Percentiles rank a stretch among this genome's conserved stretches.
phyloP scores from a whole-genome alignment of 1,140 invertebrate genomes.

The Stegodyphus mimosarum region DNA sequence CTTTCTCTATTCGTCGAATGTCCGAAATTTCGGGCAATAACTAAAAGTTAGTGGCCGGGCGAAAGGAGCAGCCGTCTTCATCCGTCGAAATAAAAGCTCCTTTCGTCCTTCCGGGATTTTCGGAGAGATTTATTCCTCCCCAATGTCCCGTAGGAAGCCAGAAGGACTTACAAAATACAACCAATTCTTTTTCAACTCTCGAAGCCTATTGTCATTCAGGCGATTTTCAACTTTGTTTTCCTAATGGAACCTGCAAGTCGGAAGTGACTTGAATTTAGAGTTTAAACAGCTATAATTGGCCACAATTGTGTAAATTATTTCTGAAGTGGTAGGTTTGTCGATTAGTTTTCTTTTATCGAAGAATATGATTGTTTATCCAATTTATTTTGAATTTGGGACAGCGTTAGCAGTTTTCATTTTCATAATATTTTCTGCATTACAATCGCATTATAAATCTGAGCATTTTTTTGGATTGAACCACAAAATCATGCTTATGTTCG shows the following conservation, averaged over 20 bases:
- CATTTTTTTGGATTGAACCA: no score
- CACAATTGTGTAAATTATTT: not conserved
- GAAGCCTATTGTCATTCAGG: slow-evolving; percentile 30
- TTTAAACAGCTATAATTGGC: not conserved
- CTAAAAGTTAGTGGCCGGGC: slow-evolving; percentile 34
- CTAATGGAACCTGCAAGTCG: slow-evolving; percentile 30
- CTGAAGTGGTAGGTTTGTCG: not conserved
- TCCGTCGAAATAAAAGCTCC: slow-evolving; percentile 52
- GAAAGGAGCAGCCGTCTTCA: slow-evolving; percentile 20
- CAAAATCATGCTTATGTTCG: no score
- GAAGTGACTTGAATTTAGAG: not conserved
- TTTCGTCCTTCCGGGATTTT: slow-evolving; percentile 25
- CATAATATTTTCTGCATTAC: no score
- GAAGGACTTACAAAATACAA: slow-evolving; percentile 5
- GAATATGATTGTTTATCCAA: no score
- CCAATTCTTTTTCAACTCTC: slow-evolving; percentile 22
- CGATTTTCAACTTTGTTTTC: slow-evolving; percentile 15
- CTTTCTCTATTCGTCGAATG: slow-evolving; percentile 16
- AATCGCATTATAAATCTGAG: no score
- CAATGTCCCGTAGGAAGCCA: slow-evolving; percentile 29
- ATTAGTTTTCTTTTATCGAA: no score
- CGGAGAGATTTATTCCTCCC: slow-evolving; percentile 24
- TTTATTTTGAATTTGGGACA: no score
- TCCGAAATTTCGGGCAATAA: slow-evolving; percentile 47
- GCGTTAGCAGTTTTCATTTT: no score